phyloP scores from a whole-genome alignment of 1,140 invertebrate genomes.

The Druon quercuslanigerum region DNA sequence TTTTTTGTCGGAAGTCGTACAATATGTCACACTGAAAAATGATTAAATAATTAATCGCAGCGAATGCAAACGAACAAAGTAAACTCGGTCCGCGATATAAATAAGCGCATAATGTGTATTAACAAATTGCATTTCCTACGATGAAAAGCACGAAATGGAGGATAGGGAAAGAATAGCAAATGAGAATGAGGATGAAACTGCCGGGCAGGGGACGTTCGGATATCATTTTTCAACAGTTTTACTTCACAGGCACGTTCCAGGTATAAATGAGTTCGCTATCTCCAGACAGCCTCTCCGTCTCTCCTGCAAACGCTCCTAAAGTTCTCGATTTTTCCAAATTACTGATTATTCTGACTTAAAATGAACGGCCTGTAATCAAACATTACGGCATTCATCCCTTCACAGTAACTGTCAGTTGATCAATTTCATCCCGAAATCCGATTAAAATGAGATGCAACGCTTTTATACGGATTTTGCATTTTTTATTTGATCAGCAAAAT shows the following conservation, averaged over 20 bases:
- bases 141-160: constrained; percentile 27
- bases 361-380: background rate
- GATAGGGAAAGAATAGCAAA: constrained; percentile 27
- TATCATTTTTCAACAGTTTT: constrained; percentile 69
- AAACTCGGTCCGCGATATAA: constrained; percentile 19
- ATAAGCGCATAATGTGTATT: constrained; percentile 30
- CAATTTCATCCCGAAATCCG: too few relatives aligned
- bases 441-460: too few relatives aligned
- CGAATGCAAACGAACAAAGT: constrained; percentile 21
- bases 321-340: constrained; percentile 8
- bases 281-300: constrained; percentile 41
- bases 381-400: too few relatives aligned
- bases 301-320: constrained; percentile 18
- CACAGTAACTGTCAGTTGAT: too few relatives aligned
- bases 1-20: background rate
- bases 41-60: constrained; percentile 26
- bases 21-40: constrained; percentile 6
- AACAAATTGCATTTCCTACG: constrained; percentile 29
- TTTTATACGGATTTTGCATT: too few relatives aligned
- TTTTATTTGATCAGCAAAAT: too few relatives aligned
- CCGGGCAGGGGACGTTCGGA: constrained; percentile 42
- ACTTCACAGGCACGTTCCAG: constrained; percentile 54
- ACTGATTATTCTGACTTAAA: constrained; percentile 10
- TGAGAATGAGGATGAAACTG: constrained; percentile 36
- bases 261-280: constrained; percentile 64